These are phyloP conservation scores for Noctua janthe DNA, from an alignment of 2,888 invertebrate species.

Conservation along the genomic window DNA sequence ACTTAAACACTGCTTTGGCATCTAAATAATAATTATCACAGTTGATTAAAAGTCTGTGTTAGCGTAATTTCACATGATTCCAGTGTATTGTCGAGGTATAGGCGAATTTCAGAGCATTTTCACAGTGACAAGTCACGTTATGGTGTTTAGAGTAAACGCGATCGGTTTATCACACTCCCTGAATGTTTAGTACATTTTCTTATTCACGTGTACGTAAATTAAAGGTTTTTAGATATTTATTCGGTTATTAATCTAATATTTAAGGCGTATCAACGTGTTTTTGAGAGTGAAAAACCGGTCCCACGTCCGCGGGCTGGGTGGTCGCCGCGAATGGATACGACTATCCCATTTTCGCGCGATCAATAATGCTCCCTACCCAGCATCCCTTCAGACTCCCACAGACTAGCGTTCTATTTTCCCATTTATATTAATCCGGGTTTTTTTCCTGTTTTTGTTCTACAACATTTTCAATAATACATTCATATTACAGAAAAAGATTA, in stretches of 20 bases:
- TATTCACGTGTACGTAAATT: constrained; percentile 57
- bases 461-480: constrained; percentile 17
- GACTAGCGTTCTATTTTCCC: constrained; percentile 70
- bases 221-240: constrained; percentile 68
- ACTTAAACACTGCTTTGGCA: constrained; percentile 64
- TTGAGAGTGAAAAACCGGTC: constrained; percentile 83
- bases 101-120: constrained; percentile 65
- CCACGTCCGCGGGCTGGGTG: constrained; percentile 87
- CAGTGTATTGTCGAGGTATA: constrained; percentile 69
- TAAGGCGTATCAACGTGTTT: constrained; percentile 85
- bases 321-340: constrained; percentile 88
- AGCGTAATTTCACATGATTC: constrained; percentile 63
- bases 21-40: constrained; percentile 71
- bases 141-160: constrained; percentile 68
- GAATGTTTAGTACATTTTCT: constrained; percentile 57
- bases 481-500: constrained; percentile 1
- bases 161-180: constrained; percentile 65
- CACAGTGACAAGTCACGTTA: constrained; percentile 72
- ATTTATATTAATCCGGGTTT: neutral
- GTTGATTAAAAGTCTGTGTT: constrained; percentile 47
- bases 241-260: constrained; percentile 78
- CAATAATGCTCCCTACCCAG: constrained; percentile 91
- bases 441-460: neutral
- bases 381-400: constrained; percentile 88
- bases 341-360: constrained; percentile 90